Percentiles rank a stretch among this genome's conserved stretches.
These are phyloP conservation scores for Drosophila quasianomalipes DNA, from an alignment of 2,888 invertebrate genomes.

Conservation along the genomic window DNA sequence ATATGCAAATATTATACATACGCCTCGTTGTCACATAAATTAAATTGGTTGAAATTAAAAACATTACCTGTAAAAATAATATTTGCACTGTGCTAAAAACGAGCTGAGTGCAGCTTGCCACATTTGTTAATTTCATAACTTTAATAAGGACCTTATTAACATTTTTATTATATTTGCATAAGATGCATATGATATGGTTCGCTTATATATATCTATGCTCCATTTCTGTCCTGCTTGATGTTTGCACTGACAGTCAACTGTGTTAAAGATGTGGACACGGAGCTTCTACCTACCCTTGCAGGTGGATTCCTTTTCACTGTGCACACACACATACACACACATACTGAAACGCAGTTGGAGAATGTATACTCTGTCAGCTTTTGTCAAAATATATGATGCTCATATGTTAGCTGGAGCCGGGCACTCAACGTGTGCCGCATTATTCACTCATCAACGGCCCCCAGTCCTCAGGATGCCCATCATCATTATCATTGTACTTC, in stretches of 20 bases:
- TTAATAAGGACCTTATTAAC: conserved; percentile 66
- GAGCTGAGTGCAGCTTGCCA: conserved; percentile 15
- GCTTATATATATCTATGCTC: conserved; percentile 1
- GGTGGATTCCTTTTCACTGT: conserved; percentile 39
- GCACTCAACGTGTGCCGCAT: conserved; percentile 75
- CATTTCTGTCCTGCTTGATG: conserved; percentile 30
- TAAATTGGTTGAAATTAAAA: conserved; percentile 36
- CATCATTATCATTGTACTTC: conserved; percentile 74
- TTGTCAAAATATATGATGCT: conserved; percentile 76
- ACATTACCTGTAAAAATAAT: conserved; percentile 36
- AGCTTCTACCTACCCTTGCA: conserved; percentile 30
- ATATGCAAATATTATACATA: conserved; percentile 47
- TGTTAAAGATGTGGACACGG: conserved; percentile 49
- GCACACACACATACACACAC: conserved; percentile 10
- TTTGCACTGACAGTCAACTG: conserved; percentile 66
- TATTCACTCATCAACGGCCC: conserved; percentile 72
- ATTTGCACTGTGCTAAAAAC: conserved; percentile 40
- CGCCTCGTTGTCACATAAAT: conserved; percentile 37
- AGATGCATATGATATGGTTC: conserved; percentile 16
- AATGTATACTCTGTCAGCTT: conserved; percentile 46
- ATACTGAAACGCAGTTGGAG: conserved; percentile 10
- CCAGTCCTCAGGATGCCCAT: conserved; percentile 65
- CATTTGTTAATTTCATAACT: conserved; percentile 53
- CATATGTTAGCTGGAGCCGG: conserved; percentile 67
- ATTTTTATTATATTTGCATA: conserved; percentile 39